phyloP scores from a whole-genome alignment of 2,113 vertebrate species.

The Percina caprodes region DNA sequence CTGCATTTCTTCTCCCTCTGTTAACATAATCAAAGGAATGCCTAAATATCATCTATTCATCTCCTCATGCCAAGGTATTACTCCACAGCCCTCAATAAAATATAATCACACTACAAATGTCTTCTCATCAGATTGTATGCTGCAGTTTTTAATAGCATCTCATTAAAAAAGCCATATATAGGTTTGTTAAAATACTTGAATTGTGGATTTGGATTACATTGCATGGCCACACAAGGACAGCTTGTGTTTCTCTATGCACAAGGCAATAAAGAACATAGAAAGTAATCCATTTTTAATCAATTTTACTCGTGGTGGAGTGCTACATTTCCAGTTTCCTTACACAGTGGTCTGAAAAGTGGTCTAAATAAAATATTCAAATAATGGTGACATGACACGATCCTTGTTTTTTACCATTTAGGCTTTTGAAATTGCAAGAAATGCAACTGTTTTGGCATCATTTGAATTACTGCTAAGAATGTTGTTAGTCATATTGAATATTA shows the following conservation, averaged over 20 bases:
- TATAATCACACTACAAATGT: background rate
- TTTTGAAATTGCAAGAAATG: background rate
- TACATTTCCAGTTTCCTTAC: constrained; percentile 43
- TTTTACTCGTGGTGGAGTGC: constrained; percentile 44
- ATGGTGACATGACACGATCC: background rate
- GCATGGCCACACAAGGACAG: constrained; percentile 19
- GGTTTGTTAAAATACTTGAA: constrained; percentile 9
- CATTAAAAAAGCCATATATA: background rate
- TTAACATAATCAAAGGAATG: constrained; percentile 2
- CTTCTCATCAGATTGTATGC: background rate
- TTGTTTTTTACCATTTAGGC: background rate
- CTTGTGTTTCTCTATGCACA: constrained; percentile 27
- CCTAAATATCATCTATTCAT: constrained; percentile 2
- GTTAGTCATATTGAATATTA: background rate
- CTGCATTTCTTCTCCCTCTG: constrained; percentile 15
- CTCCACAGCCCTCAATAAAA: background rate
- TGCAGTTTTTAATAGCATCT: background rate
- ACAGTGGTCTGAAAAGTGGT: constrained; percentile 3
- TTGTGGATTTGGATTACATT: background rate
- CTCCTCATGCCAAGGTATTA: background rate
- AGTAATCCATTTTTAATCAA: constrained; percentile 70
- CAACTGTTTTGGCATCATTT: background rate
- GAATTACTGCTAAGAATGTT: background rate
- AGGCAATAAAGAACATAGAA: constrained; percentile 48
- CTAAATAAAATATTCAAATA: constrained; percentile 39